Base-by-base conservation (phyloP, 2,888 invertebrate species). In the Furcula furcula region DNA sequence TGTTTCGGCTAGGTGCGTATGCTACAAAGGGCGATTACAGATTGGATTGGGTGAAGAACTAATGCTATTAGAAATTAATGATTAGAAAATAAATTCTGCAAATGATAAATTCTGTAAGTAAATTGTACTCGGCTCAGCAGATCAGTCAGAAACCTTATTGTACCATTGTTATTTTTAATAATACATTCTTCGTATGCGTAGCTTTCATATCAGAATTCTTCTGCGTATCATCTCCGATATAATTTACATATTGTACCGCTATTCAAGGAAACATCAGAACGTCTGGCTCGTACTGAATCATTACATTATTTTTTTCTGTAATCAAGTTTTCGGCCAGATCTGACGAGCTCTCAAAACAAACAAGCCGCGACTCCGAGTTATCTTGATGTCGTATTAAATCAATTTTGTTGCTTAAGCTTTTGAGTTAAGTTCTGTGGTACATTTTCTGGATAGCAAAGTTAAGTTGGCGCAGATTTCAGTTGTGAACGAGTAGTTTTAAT, bases 171-270 rank as follows among this genome's bases (percentile, higher is more conserved):
- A 60, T 64, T 55, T 66, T 65, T 56, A 67, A 67, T 67, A 67
- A 55, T 54, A 65, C 53, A 65, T 66, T 68, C 59, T 61, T 57
- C 56, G 54, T 57, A 55, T 63, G 65, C 65, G 61, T 66, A 58
- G 57, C 59, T 67, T 65, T 65, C 62, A 49, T 60, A 55, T 62
- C 62, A 56, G 53, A 66, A 48, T 68, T 65, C 63, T 54, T 55
- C 47, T 59, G 65, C 66, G 67, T 68, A 68, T 69, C 70, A 71
- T 72, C 72, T 70, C 52, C 52, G 52, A 52, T 54, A 58, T 62
- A 64, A 81, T 84, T 83, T 82, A 72, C 77, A 84, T 84, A 79
- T 65, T 66, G 68, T 82, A 80, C 84, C 84, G 85, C 81, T 85
- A 84, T 76, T 65, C 77, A 71, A 68, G 74, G 66, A 70, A 75